Evolutionary conservation across 1,140 invertebrate species (phyloP), one percentile per base, ranked within the genome.

Genomic region (Phenacoccus solenopsis): DNA sequence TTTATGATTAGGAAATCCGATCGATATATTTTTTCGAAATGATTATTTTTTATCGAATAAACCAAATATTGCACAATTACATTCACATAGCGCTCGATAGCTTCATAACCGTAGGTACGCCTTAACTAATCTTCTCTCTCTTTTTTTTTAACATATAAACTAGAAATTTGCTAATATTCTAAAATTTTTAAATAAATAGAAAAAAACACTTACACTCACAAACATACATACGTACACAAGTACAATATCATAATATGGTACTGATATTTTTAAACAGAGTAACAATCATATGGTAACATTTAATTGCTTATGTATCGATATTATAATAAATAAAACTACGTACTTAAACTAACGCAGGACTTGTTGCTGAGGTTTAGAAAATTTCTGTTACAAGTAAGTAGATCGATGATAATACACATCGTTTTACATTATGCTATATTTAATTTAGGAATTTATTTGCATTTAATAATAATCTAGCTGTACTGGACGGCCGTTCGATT

Each of bases 231-330:
- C 30, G 13, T n/a, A 49, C 38, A n/a, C 38, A 49, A 49, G 38
- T 49, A 49, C 38, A 49, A 16, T 32, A 49, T n/a, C 38, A 49
- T 49, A 49, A 49, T n/a, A n/a, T 64, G 59, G 59, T 64, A 64
- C 25, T 24, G 10, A 27, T 64, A 24, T 38, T n/a, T n/a, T 64
- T 64, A 24, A 64, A 64, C 59, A 64, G 59, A 64, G 59, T 64
- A 64, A 64, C 59, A 64, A 64, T 64, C 59, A 64, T 27, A 64
- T 64, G 59, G 59, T 64, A 64, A 64, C 59, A 64, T 64, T 64
- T 64, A 64, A 64, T 64, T 64, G 59, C 59, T 64, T 64, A 64
- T 64, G 59, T 27, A 64, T 64, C 59, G 25, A 25, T 64, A 64
- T 24, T 25, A 49, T 16, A 49, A 32, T 32, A 9, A 49, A 49